phyloP scores from a whole-genome alignment of 1,140 invertebrate genomes.

The Lanistes nyassanus region DNA sequence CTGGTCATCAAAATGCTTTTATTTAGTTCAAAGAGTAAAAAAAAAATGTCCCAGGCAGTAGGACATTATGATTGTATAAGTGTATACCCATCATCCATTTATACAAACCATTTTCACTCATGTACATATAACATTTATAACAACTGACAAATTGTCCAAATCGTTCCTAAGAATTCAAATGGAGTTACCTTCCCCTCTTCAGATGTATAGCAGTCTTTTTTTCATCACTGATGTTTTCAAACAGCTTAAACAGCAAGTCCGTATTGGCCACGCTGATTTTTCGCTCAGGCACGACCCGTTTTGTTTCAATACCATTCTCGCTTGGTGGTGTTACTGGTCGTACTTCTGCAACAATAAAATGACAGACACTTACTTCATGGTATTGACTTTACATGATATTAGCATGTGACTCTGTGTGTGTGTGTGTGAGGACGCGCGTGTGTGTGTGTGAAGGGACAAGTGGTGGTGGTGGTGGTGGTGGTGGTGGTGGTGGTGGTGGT shows the following conservation, averaged over 20 bases:
- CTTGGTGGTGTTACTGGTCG: conserved; percentile 65
- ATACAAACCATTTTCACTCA: too few relatives aligned
- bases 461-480: too few relatives aligned
- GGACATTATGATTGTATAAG: too few relatives aligned
- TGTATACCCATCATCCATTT: too few relatives aligned
- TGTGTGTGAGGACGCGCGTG: conserved; percentile 13
- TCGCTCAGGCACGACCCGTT: conserved; percentile 46
- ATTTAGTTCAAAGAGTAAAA: too few relatives aligned
- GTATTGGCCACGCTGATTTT: conserved; percentile 68
- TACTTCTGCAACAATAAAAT: conserved; percentile 54
- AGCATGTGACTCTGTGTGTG: conserved; percentile 13
- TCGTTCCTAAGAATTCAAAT: too few relatives aligned
- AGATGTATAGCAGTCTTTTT: conserved; percentile 51
- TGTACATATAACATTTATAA: too few relatives aligned
- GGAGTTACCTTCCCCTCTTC: conserved; percentile 59
- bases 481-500: too few relatives aligned
- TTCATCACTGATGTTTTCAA: conserved; percentile 65
- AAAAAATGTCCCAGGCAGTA: too few relatives aligned
- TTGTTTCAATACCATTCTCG: conserved; percentile 22
- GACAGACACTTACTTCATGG: not conserved
- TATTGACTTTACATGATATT: not conserved
- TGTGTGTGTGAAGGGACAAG: conserved; percentile 16
- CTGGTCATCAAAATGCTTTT: too few relatives aligned
- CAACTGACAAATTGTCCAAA: too few relatives aligned
- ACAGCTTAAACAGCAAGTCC: conserved; percentile 68